Evolutionary conservation across 2,113 vertebrate genomes (phyloP).

Genomic region (Amazona guildingii): DNA sequence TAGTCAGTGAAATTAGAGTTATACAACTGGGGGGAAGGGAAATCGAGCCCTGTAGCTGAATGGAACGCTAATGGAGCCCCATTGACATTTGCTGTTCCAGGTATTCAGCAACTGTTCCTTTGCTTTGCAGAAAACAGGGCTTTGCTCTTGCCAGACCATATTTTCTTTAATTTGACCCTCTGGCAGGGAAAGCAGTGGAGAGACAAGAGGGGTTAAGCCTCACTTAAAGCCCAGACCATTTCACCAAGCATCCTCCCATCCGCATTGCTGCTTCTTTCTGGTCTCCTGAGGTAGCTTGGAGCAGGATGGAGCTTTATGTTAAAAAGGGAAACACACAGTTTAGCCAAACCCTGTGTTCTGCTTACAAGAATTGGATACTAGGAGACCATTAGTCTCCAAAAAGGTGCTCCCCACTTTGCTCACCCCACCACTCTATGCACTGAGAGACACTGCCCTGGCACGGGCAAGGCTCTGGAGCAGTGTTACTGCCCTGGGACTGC

Average conservation of each 20-base stretch:
- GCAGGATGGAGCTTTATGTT: neutral
- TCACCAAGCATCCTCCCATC: neutral
- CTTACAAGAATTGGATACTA: neutral
- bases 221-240: neutral
- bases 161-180: neutral
- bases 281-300: neutral
- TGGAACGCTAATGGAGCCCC: neutral
- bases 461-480: neutral
- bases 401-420: neutral
- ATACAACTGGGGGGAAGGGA: conserved; percentile 34
- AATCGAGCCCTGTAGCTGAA: conserved; percentile 18
- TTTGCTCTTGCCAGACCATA: neutral
- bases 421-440: neutral
- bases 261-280: neutral
- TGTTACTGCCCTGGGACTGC: neutral
- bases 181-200: neutral
- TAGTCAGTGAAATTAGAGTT: conserved; percentile 52
- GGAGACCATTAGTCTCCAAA: neutral
- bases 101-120: conserved; percentile 31
- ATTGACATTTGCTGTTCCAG: conserved; percentile 49
- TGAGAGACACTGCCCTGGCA: rapidly evolving
- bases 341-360: neutral
- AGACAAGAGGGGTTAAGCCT: neutral
- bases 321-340: neutral
- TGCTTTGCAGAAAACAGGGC: neutral